Evolutionary conservation across 2,888 invertebrate genomes (phyloP), one percentile per base, ranked within the genome.

Genomic region (Stenodema calcarata): DNA sequence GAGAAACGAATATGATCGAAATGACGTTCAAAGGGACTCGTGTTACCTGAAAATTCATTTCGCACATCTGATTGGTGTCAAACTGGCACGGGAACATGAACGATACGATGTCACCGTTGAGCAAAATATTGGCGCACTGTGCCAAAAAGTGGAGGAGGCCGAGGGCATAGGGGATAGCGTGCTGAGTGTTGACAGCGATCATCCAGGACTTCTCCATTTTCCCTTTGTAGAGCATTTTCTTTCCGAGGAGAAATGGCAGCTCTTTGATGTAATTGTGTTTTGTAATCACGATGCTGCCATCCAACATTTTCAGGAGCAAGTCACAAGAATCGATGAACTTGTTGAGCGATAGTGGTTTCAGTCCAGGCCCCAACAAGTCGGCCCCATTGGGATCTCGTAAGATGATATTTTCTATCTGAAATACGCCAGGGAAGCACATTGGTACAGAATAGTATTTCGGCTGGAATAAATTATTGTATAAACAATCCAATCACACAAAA

Each of bases 121-220:
- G 18, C 28, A 42, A 44, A 27, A 73, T 35, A 47, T 28, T 14
- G 28, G 44, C 84, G 23, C 73, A 70, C 9, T 50, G 16, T 3
- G 84, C 84, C 44, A 84, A 47, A 30, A 84, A 84, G 11, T 84
- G 73, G 14, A 84, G 84, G 14, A 73, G 42, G 27, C 84, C 84
- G 23, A 84, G 27, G 7, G 44, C 84, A n/a, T 44, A 84, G 30
- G 84, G 84, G 1, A 44, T 47, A 3, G 73, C 70, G 11, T 70
- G 73, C 27, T 41, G 44, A 14, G 73, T 73, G 75, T 73, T 73
- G 16, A 84, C 84, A 7, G 75, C 84, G 16, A 84, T 28, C 84
- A 84, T 84, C 84, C 84, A 84, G 11, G 84, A 84, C 30, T 84
- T 84, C n/a, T 84, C 84, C 23, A 84, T 54, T 84, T 84, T 84